Percentiles rank a stretch among this genome's conserved stretches.
phyloP scores from a whole-genome alignment of 2,888 invertebrate species.

The Dusona sp. region DNA sequence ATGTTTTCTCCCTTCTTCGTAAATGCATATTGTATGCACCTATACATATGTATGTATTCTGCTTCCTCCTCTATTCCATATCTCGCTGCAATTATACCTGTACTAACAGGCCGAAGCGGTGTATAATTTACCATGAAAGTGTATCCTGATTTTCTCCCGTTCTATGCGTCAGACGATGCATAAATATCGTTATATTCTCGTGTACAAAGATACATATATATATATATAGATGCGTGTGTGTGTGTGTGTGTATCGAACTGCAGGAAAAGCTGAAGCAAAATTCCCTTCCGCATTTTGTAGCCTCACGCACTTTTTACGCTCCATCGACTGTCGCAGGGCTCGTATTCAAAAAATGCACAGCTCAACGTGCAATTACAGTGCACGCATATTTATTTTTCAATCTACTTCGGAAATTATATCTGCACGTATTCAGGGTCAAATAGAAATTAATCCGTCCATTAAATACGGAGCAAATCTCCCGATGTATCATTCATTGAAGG shows the following conservation, averaged over 20 bases:
- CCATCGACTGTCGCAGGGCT: constrained; percentile 26
- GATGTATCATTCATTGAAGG: neutral
- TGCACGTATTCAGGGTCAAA: neutral
- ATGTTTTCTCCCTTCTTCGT: constrained; percentile 26
- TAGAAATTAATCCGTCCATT: neutral
- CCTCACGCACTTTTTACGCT: constrained; percentile 51
- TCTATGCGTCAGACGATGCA: constrained; percentile 10
- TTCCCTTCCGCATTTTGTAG: constrained; percentile 54
- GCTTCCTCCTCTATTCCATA: constrained; percentile 50
- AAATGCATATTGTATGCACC: constrained; percentile 1
- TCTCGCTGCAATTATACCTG: constrained; percentile 55
- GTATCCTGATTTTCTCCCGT: constrained; percentile 67
- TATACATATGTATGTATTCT: constrained; percentile 6
- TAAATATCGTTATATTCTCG: neutral
- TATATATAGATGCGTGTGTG: too few relatives aligned
- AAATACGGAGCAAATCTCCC: neutral
- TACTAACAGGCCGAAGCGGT: constrained; percentile 52
- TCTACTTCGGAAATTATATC: neutral
- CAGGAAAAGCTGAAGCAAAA: constrained; percentile 41
- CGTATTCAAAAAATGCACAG: neutral
- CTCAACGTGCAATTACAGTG: neutral
- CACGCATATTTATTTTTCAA: neutral
- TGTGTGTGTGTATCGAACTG: constrained; percentile 10
- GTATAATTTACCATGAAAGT: constrained; percentile 67
- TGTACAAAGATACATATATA: neutral